Base-by-base conservation (phyloP, 2,888 invertebrate species). In the Plusia festucae region DNA sequence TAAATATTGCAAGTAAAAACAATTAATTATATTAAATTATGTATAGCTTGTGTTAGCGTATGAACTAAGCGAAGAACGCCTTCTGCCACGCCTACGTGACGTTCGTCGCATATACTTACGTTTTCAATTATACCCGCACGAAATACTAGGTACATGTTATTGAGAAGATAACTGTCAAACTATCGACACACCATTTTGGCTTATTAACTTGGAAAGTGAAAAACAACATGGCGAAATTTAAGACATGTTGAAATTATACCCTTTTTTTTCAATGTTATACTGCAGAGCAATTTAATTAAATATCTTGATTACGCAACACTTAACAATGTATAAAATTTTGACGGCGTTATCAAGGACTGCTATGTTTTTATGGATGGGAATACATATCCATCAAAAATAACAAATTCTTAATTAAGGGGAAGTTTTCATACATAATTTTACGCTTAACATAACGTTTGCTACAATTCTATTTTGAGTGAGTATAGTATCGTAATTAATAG, bases 81-180 rank as follows among this genome's bases (percentile, higher is more conserved):
- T 49, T 20, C 18, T 53, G 56, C 49, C 59, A 74, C 59, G 70
- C 70, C 44, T 59, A 44, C 51, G 54, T 61, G 30, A 68, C 61
- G 49, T 32, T 46, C 51, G 2, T 32, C 69, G 58, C 62, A 73
- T 60, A 71, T 22, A 58, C n/a, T 52, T 22, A 9, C n/a, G n/a
- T n/a, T 46, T 46, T 53, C 70, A 70, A 75, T 72, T 70, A 20
- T 64, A 56, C 34, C 11, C 30, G 40, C 60, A 56, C 44, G 55
- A 60, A 60, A 44, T 13, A n/a, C 30, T 59, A 53, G n/a, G n/a
- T n/a, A n/a, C n/a, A n/a, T 68, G 18, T 2, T 11, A 20, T 20
- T 11, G 4, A 49, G 18, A 18, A 18, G 3, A 49, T 49, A 20
- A 49, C 46, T 49, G 46, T 49, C 18, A 20, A 46, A 20, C 11